Percentiles rank a stretch among this genome's conserved stretches.
Conservation (phyloP, 2,888 invertebrate genomes). For the Spicauda simplicius region DNA sequence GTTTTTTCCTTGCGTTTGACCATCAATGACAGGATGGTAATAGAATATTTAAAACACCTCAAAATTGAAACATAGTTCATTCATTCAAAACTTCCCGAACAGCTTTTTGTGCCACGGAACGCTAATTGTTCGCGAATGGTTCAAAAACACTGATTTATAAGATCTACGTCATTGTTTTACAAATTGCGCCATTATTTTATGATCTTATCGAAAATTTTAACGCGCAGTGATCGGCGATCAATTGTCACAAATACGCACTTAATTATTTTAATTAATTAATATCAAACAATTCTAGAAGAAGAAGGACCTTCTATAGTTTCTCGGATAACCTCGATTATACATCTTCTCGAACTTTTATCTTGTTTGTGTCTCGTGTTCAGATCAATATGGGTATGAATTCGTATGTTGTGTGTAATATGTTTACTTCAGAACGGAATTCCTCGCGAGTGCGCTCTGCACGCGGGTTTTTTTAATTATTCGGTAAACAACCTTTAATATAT, state of each 20-base stretch:
- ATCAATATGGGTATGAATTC: conserved; percentile 4
- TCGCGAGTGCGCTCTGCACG: too few species aligned
- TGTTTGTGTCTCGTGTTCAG: conserved; percentile 51
- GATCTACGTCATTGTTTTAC: neutral
- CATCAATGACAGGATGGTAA: too few species aligned
- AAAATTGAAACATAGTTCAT: too few species aligned
- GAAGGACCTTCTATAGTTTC: conserved; percentile 37
- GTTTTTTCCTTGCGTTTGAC: too few species aligned
- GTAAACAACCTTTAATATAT: too few species aligned
- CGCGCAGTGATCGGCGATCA: neutral
- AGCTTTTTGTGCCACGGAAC: too few species aligned
- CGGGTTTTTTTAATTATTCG: too few species aligned
- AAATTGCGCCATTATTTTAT: neutral
- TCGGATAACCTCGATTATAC: conserved; percentile 41
- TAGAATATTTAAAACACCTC: too few species aligned
- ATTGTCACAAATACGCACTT: neutral
- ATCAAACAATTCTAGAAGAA: conserved; percentile 22
- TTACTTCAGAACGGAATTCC: too few species aligned
- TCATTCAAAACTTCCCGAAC: too few species aligned
- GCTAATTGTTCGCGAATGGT: too few species aligned
- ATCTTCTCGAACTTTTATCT: conserved; percentile 61
- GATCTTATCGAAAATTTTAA: neutral
- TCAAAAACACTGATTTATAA: neutral
- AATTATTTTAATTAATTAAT: neutral
- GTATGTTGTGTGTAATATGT: too few species aligned